Evolutionary conservation across 2,888 invertebrate species (phyloP).

Genomic region (Gasteruption jaculator): DNA sequence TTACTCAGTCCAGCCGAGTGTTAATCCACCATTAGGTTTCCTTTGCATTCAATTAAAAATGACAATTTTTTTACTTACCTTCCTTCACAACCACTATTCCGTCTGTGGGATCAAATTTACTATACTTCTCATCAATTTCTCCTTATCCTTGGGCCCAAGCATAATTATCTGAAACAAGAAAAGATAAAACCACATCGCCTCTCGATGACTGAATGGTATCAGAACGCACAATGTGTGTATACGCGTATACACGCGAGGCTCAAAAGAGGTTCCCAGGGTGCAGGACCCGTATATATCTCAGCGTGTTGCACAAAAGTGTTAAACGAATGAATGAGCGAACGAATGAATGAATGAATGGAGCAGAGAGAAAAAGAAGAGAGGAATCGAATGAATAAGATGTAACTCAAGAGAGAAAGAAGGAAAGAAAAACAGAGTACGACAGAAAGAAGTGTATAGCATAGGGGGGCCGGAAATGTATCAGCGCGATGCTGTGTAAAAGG

Average conservation of each 20-base stretch:
- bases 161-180: too few relatives aligned
- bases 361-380: conserved; percentile 13
- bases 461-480: conserved; percentile 43
- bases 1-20: too few relatives aligned
- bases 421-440: conserved; percentile 2
- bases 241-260: conserved; percentile 2
- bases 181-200: too few relatives aligned
- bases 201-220: conserved; percentile 7
- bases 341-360: conserved; percentile 38
- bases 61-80: too few relatives aligned
- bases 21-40: too few relatives aligned
- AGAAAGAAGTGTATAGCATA: conserved; percentile 22
- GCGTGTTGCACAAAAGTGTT: conserved; percentile 47
- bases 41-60: too few relatives aligned
- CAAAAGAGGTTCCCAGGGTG: conserved; percentile 41
- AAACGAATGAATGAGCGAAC: conserved; percentile 45
- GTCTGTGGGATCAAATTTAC: too few relatives aligned
- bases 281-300: conserved; percentile 44
- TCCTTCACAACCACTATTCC: too few relatives aligned
- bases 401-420: conserved; percentile 14
- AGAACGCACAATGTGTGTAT: conserved; percentile 11
- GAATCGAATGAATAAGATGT: conserved; percentile 9
- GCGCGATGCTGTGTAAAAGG: too few relatives aligned
- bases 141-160: too few relatives aligned
- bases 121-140: too few relatives aligned